phyloP scores from a whole-genome alignment of 2,113 vertebrate species.

The Lepus europaeus region DNA sequence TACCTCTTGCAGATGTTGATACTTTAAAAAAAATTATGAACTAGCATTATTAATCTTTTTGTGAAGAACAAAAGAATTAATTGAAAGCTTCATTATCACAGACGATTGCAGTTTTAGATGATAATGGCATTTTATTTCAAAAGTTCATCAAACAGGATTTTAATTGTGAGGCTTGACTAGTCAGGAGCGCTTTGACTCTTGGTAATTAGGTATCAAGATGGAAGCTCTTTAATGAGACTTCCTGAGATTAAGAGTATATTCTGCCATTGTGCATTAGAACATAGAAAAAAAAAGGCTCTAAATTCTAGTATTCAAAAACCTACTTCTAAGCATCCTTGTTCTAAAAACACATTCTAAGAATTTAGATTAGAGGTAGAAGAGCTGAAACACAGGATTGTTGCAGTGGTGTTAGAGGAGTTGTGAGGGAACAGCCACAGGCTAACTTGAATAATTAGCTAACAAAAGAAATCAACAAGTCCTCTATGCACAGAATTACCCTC shows the following conservation, averaged over 20 bases:
- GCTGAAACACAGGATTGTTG: background rate
- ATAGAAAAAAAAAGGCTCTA: slow-evolving; percentile 33
- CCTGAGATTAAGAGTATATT: slow-evolving; percentile 70
- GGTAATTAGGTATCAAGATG: slow-evolving; percentile 72
- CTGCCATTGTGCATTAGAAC: slow-evolving; percentile 69
- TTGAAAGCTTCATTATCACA: slow-evolving; percentile 76
- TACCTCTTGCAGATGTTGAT: slow-evolving; percentile 70
- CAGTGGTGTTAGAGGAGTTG: background rate
- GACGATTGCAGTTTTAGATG: slow-evolving; percentile 68
- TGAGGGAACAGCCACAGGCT: background rate
- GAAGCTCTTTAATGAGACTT: slow-evolving; percentile 76
- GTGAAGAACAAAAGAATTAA: slow-evolving; percentile 79
- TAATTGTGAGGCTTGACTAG: slow-evolving; percentile 80
- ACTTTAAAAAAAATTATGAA: slow-evolving; percentile 67
- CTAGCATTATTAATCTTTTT: slow-evolving; percentile 74
- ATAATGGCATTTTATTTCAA: slow-evolving; percentile 79
- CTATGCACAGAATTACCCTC: background rate
- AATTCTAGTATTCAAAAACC: slow-evolving; percentile 71
- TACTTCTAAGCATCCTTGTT: slow-evolving; percentile 74
- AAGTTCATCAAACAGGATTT: slow-evolving; percentile 80
- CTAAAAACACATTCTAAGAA: slow-evolving; percentile 67
- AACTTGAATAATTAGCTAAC: slow-evolving; percentile 46
- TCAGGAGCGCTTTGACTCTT: slow-evolving; percentile 76
- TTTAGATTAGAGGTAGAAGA: slow-evolving; percentile 57
- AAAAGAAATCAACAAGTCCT: background rate